Evolutionary conservation across 1,140 invertebrate species (phyloP).

Genomic region (Solenopsis fugax): DNA sequence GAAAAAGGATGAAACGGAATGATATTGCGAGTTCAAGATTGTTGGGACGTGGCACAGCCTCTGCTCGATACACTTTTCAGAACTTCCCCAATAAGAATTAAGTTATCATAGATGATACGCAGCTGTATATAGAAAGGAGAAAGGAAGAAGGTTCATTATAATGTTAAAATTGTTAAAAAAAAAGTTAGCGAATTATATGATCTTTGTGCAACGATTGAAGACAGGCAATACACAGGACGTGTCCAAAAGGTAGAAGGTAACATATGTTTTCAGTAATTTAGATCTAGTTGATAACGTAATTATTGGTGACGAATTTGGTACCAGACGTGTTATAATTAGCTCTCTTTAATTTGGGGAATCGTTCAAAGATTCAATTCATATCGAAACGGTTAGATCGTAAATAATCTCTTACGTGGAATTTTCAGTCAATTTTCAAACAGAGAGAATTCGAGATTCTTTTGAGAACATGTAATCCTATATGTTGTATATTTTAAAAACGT

Average conservation of each 20-base stretch:
- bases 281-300: slow-evolving; percentile 17
- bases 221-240: background rate
- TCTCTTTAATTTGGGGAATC: slow-evolving; percentile 2
- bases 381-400: slow-evolving; percentile 23
- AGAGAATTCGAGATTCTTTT: slow-evolving; percentile 2
- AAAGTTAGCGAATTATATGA: background rate
- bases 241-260: slow-evolving; percentile 13
- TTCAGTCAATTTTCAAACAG: background rate
- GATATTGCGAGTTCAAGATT: slow-evolving; percentile 18
- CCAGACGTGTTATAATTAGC: background rate
- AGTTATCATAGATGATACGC: slow-evolving; percentile 14
- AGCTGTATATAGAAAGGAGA: slow-evolving; percentile 26
- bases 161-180: slow-evolving; percentile 13
- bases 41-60: background rate
- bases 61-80: slow-evolving; percentile 40
- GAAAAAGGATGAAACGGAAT: background rate
- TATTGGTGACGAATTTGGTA: slow-evolving; percentile 2
- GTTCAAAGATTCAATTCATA: background rate
- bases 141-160: background rate
- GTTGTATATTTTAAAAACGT: slow-evolving; percentile 13
- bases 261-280: slow-evolving; percentile 34
- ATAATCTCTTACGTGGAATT: background rate
- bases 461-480: slow-evolving; percentile 10
- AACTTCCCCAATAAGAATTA: slow-evolving; percentile 40
- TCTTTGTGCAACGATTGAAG: slow-evolving; percentile 19